These are phyloP conservation scores for Elephantulus edwardii DNA, from an alignment of 2,113 vertebrate genomes.

Conservation along the genomic window DNA sequence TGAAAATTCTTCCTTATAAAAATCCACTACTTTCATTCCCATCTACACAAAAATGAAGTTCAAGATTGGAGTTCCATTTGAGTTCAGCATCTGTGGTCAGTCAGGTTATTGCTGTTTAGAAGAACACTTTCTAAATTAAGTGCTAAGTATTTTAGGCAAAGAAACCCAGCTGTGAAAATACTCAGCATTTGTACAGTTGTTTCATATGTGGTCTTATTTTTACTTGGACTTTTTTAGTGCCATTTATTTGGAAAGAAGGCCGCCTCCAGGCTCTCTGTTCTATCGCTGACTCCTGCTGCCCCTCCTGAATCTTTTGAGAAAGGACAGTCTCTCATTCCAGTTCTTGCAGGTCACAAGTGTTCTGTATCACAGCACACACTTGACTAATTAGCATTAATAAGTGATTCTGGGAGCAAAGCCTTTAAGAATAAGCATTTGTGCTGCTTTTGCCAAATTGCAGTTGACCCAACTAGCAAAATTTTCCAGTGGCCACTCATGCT, in stretches of 20 bases:
- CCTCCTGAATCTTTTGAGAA: conserved; percentile 38
- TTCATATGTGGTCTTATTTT: conserved; percentile 72
- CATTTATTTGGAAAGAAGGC: conserved; percentile 59
- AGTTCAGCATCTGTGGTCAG: conserved; percentile 21
- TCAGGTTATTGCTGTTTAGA: conserved; percentile 49
- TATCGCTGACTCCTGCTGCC: background rate
- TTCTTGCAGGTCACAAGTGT: conserved; percentile 10
- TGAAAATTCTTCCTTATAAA: background rate
- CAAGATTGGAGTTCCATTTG: background rate
- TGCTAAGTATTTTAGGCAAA: conserved; percentile 67
- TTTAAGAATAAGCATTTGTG: background rate
- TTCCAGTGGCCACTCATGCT: background rate
- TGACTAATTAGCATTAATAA: conserved; percentile 51
- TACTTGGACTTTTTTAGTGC: conserved; percentile 56
- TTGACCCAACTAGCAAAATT: conserved; percentile 16
- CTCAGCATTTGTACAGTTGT: conserved; percentile 49
- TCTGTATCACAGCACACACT: conserved; percentile 54
- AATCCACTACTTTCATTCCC: background rate
- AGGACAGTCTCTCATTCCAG: conserved; percentile 21
- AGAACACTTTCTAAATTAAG: conserved; percentile 68
- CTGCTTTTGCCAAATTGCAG: conserved; percentile 54
- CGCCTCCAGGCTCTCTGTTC: background rate
- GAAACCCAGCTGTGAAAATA: conserved; percentile 75
- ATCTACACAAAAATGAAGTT: conserved; percentile 8
- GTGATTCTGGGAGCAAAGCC: conserved; percentile 10